Percentiles rank a stretch among this genome's conserved stretches.
These are phyloP conservation scores for Coracias cyanogaster DNA, from an alignment of 2,797 vertebrate species.

Conservation along the genomic window DNA sequence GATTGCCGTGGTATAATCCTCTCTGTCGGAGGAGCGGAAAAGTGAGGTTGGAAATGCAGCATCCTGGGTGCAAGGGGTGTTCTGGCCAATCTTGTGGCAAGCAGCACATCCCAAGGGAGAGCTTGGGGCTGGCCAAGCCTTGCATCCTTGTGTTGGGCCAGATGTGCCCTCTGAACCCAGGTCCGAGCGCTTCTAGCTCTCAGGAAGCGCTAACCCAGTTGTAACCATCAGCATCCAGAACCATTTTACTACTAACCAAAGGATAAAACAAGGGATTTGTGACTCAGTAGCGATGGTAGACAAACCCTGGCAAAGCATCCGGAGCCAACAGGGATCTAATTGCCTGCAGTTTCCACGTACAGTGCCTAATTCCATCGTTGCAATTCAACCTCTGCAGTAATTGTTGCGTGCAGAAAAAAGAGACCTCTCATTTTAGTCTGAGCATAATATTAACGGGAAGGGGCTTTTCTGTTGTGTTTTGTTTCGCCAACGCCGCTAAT, in stretches of 20 bases:
- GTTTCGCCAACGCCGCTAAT: constrained; percentile 44
- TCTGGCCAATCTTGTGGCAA: neutral
- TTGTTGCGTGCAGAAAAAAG: neutral
- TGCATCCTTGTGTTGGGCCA: neutral
- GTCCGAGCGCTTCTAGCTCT: neutral
- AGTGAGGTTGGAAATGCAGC: neutral
- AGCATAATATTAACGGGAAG: neutral
- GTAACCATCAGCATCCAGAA: neutral
- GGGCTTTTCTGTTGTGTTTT: constrained; percentile 27
- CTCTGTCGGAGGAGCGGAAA: neutral
- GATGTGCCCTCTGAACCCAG: neutral
- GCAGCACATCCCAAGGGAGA: neutral
- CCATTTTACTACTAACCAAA: neutral
- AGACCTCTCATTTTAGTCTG: neutral
- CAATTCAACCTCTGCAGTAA: neutral
- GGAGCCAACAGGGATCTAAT: neutral
- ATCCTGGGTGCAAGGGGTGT: neutral
- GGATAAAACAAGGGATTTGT: neutral
- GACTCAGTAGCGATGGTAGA: neutral
- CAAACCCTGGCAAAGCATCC: neutral
- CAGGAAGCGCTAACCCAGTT: neutral
- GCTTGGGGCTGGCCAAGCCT: neutral
- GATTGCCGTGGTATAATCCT: neutral
- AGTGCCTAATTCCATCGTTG: constrained; percentile 27
- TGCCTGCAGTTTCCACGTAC: constrained; percentile 12